Percentiles rank a stretch among this genome's conserved stretches.
phyloP scores from a whole-genome alignment of 2,113 vertebrate species.

The Elephantulus edwardii region DNA sequence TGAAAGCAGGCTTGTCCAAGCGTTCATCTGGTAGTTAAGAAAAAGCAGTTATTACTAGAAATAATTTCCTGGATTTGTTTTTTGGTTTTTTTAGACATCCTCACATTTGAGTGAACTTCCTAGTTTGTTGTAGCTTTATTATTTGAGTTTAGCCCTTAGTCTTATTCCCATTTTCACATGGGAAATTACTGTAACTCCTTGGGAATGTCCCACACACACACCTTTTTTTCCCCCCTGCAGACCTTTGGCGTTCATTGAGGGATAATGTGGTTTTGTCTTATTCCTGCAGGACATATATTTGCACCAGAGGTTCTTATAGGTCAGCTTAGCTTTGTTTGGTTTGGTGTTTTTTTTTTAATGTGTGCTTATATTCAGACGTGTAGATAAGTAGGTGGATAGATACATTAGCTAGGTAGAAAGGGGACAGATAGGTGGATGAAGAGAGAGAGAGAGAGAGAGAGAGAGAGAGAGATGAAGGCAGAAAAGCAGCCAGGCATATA shows the following conservation, averaged over 20 bases:
- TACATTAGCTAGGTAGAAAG: neutral
- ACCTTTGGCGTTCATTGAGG: neutral
- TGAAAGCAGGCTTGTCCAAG: neutral
- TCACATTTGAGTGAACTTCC: slow-evolving; percentile 17
- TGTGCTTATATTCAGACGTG: neutral
- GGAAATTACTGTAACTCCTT: no score
- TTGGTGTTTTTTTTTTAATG: neutral
- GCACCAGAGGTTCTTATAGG: neutral
- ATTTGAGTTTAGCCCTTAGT: neutral
- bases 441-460: no score
- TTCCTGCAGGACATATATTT: neutral
- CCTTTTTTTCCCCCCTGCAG: no score
- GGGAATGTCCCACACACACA: no score
- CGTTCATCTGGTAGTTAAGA: slow-evolving; percentile 25
- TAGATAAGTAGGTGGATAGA: neutral
- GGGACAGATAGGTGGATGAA: no score
- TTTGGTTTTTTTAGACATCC: neutral
- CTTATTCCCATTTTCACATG: neutral
- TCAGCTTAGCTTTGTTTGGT: neutral
- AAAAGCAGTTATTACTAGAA: neutral
- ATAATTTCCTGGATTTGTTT: neutral
- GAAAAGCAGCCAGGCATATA: no score
- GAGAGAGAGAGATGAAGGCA: no score
- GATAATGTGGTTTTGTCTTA: neutral
- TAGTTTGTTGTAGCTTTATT: neutral